A percentile compares a stretch with the other conserved stretches of the same genome.
Evolutionary conservation across 53 echinoderm and acorn worm genomes (phyloP).

Genomic region (Luidia sarsii): DNA sequence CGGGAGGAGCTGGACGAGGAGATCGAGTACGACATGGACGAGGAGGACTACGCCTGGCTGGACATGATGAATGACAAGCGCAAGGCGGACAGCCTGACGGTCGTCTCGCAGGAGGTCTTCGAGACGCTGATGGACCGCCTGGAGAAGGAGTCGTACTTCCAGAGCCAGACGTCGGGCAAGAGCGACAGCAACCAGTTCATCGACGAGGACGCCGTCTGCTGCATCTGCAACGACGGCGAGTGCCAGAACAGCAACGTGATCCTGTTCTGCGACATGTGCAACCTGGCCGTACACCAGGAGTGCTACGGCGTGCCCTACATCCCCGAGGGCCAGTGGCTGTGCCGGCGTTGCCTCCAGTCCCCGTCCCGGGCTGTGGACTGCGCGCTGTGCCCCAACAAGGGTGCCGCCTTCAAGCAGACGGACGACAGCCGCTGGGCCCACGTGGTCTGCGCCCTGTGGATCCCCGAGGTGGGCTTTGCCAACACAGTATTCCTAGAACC

Average conservation of each 20-base stretch:
- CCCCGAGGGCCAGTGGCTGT: slow-evolving; percentile 99
- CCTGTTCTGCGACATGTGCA: slow-evolving; percentile 99
- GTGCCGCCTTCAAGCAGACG: slow-evolving; percentile 97
- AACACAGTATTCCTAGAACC: slow-evolving; percentile 99
- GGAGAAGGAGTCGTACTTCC: slow-evolving; percentile 96
- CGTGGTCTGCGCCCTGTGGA: slow-evolving; percentile 98
- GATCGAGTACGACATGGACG: slow-evolving; percentile 99
- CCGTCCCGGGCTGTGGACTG: slow-evolving; percentile 98
- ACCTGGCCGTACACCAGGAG: slow-evolving; percentile 97
- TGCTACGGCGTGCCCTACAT: slow-evolving; percentile 99
- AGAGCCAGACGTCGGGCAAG: slow-evolving; percentile 93
- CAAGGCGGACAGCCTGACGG: slow-evolving; percentile 50
- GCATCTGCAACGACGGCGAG: slow-evolving; percentile 97
- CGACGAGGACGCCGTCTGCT: slow-evolving; percentile 98
- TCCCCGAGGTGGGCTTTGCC: slow-evolving; percentile 98
- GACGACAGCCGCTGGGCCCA: slow-evolving; percentile 99
- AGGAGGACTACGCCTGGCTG: slow-evolving; percentile 96
- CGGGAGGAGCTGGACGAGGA: slow-evolving; percentile 96
- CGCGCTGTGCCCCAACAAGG: slow-evolving; percentile 97
- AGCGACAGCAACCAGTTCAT: slow-evolving; percentile 87
- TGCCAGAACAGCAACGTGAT: slow-evolving; percentile 99
- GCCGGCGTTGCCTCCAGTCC: slow-evolving; percentile 95
- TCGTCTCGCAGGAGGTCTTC: slow-evolving; percentile 89
- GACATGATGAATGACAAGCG: slow-evolving; percentile 94
- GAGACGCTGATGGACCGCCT: slow-evolving; percentile 96